Evolutionary conservation across 1,140 invertebrate genomes (phyloP).

Genomic region (silkworm (Bombyx mori)): DNA sequence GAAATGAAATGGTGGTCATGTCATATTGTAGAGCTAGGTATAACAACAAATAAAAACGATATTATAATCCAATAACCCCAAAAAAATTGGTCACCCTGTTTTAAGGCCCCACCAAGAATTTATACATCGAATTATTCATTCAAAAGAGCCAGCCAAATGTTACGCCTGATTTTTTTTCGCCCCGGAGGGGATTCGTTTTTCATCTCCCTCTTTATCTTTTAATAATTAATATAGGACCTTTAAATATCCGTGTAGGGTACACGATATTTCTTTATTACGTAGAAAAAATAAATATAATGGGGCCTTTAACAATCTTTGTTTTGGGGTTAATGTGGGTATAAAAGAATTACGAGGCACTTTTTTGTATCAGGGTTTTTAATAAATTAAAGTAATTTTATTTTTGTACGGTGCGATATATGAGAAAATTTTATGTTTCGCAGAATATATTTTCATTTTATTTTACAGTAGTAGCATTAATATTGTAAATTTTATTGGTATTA

Average conservation of each 20-base stretch:
- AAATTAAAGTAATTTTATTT: not conserved
- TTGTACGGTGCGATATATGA: not conserved
- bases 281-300: too few relatives aligned
- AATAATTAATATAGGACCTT: constrained; percentile 14
- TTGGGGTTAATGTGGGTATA: too few relatives aligned
- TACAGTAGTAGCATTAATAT: too few relatives aligned
- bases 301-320: too few relatives aligned
- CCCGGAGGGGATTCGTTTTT: constrained; percentile 12
- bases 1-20: too few relatives aligned
- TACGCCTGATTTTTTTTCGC: constrained; percentile 11
- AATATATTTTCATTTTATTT: too few relatives aligned
- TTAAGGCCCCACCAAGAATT: constrained; percentile 12
- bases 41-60: too few relatives aligned
- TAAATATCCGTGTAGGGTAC: constrained; percentile 8
- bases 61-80: too few relatives aligned
- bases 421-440: not conserved
- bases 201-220: constrained; percentile 14
- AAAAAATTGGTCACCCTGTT: too few relatives aligned
- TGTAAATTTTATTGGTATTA: too few relatives aligned
- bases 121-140: constrained; percentile 21
- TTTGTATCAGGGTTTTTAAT: not conserved
- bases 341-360: not conserved
- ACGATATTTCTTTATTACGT: constrained; percentile 1
- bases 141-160: constrained; percentile 10
- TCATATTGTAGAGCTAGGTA: too few relatives aligned